phyloP scores from a whole-genome alignment of 2,113 vertebrate species.

The Illadopsis cleaveri region DNA sequence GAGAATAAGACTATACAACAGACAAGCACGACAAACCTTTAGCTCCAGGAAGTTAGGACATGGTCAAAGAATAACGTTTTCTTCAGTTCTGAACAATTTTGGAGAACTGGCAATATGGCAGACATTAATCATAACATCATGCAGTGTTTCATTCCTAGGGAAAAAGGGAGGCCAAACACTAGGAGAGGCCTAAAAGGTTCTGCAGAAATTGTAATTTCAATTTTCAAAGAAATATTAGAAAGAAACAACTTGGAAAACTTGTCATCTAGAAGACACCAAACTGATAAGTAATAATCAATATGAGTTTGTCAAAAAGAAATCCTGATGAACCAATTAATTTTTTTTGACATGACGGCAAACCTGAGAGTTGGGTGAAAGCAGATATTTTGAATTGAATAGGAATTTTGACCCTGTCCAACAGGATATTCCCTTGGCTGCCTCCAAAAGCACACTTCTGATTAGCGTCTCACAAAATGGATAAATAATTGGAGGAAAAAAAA shows the following conservation, averaged over 20 bases:
- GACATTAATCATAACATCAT: neutral
- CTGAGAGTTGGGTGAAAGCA: neutral
- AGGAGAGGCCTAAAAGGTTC: neutral
- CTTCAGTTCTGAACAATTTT: neutral
- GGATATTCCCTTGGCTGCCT: neutral
- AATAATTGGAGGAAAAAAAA: neutral
- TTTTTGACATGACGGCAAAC: neutral
- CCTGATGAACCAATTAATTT: neutral
- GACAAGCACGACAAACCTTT: fast-evolving
- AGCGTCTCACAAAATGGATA: neutral
- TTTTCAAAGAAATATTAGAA: neutral
- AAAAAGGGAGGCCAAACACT: neutral
- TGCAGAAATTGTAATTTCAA: neutral
- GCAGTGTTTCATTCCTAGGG: neutral
- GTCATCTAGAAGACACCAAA: neutral
- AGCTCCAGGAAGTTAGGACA: neutral
- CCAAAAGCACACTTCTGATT: neutral
- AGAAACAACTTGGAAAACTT: neutral
- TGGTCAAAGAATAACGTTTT: fast-evolving
- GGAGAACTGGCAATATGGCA: neutral
- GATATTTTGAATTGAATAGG: neutral
- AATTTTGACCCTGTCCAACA: neutral
- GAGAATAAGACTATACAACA: neutral
- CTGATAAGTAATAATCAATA: neutral
- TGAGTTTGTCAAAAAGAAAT: neutral